phyloP scores from a whole-genome alignment of 2,797 vertebrate species.

The Podarcis siculus region DNA sequence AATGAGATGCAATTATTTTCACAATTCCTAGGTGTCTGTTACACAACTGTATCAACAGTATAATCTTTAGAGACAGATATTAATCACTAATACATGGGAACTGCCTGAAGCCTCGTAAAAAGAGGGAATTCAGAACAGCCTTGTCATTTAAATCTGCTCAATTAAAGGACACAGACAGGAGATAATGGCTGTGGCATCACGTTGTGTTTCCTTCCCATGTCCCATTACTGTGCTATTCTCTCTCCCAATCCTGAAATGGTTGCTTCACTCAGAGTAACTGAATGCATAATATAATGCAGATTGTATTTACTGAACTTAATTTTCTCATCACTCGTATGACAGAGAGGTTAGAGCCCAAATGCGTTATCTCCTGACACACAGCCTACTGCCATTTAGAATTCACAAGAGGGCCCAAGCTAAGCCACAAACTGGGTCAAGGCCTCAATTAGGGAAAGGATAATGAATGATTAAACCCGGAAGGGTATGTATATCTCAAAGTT shows the following conservation, averaged over 20 bases:
- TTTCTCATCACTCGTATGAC: conserved; percentile 11
- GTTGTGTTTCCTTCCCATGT: too few species aligned
- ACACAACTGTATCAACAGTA: background rate
- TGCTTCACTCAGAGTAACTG: conserved; percentile 3
- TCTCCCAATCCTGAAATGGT: background rate
- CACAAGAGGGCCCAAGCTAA: background rate
- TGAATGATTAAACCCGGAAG: conserved; percentile 13
- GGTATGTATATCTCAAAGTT: background rate
- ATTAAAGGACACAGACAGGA: conserved; percentile 19
- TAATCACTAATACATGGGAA: conserved; percentile 9
- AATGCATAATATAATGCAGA: conserved; percentile 28
- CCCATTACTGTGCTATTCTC: background rate
- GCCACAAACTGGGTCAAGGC: conserved; percentile 7
- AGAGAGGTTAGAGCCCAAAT: background rate
- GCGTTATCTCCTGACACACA: conserved; percentile 24
- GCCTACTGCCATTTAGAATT: conserved; percentile 20
- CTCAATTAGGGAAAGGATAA: conserved; percentile 18
- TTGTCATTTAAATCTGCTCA: conserved; percentile 36
- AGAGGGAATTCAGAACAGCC: background rate
- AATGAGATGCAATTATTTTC: background rate
- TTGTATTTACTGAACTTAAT: conserved; percentile 38
- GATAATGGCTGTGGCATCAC: conserved; percentile 10
- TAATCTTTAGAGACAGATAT: conserved; percentile 21
- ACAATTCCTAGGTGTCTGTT: conserved; percentile 8
- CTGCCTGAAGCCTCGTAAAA: conserved; percentile 36